Conservation (phyloP, 2,113 vertebrate species). For the Protomyctophum bolini region DNA sequence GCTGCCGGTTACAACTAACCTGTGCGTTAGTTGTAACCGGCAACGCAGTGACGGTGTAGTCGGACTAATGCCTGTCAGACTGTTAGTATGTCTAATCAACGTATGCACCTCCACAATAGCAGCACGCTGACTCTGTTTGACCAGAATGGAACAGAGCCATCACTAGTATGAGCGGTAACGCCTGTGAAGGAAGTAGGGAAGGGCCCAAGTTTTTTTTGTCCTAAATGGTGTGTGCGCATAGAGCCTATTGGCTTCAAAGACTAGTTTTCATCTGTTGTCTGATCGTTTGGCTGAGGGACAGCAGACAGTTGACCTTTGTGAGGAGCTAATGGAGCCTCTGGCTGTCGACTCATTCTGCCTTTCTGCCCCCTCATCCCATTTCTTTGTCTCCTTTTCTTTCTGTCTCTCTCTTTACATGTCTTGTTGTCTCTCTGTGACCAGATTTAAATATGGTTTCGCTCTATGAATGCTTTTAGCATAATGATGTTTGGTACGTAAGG, state of each 20-base stretch:
- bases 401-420: not conserved
- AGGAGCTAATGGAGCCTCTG: conserved; percentile 29
- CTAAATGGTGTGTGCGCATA: no score
- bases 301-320: conserved; percentile 41
- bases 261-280: conserved; percentile 27
- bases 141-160: no score
- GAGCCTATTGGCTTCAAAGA: conserved; percentile 21
- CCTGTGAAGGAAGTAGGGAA: no score
- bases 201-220: no score
- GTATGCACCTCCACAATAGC: no score
- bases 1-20: no score
- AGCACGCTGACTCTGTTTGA: no score
- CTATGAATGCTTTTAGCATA: conserved; percentile 29
- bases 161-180: no score
- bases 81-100: no score
- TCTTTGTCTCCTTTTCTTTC: not conserved
- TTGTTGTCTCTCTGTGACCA: conserved; percentile 20
- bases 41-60: no score
- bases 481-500: conserved; percentile 9
- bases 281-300: conserved; percentile 44
- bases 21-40: no score
- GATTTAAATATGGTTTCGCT: conserved; percentile 21
- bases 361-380: not conserved
- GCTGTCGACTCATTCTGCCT: conserved; percentile 27
- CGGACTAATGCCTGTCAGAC: no score